Conservation (phyloP, 2,113 vertebrate genomes). For the Cariama cristata region DNA sequence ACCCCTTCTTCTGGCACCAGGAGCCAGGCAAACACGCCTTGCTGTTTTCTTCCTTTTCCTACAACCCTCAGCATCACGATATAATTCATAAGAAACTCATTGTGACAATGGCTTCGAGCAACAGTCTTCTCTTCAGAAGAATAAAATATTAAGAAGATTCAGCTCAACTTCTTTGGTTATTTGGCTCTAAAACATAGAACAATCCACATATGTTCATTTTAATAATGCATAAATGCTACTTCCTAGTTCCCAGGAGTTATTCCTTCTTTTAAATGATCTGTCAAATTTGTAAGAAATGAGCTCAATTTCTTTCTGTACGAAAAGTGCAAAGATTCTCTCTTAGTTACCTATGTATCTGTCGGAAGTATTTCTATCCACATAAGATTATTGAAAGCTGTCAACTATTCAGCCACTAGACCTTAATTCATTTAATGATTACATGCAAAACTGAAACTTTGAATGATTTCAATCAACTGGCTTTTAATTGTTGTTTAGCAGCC, state of each 20-base stretch:
- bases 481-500: constrained; percentile 28
- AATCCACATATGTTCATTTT: background rate
- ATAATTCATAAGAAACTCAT: background rate
- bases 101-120: background rate
- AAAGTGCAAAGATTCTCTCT: background rate
- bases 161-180: background rate
- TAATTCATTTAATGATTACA: constrained; percentile 23
- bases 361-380: background rate
- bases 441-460: background rate
- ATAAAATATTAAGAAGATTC: background rate
- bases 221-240: background rate
- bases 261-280: constrained; percentile 4
- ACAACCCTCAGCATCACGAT: background rate
- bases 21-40: background rate
- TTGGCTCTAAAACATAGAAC: background rate
- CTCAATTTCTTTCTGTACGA: background rate
- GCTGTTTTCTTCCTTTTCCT: background rate
- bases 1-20: background rate
- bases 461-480: constrained; percentile 43
- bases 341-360: background rate
- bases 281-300: background rate
- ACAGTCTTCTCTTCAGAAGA: background rate
- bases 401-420: background rate
- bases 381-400: background rate
- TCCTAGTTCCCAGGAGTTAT: background rate